phyloP scores from a whole-genome alignment of 2,797 vertebrate genomes.

The Lepilemur septentrionalis region DNA sequence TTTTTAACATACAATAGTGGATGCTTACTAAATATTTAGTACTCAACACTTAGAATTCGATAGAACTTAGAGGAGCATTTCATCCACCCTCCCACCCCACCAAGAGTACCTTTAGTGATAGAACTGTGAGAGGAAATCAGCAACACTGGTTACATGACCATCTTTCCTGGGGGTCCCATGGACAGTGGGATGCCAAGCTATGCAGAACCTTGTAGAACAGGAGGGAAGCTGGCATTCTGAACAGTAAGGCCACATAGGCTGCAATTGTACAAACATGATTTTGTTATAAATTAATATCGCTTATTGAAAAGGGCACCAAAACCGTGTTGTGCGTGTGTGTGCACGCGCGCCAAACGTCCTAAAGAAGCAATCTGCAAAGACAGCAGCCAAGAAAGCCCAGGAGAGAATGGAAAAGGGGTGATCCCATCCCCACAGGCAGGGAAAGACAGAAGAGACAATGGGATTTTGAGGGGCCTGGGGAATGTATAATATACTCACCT shows the following conservation, averaged over 20 bases:
- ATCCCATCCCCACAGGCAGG: background rate
- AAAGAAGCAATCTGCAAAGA: background rate
- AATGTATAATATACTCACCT: slow-evolving; percentile 9
- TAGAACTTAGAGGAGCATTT: background rate
- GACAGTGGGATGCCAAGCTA: background rate
- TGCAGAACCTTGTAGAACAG: background rate
- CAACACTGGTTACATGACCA: background rate
- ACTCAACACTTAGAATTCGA: background rate
- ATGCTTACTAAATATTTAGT: slow-evolving; percentile 22
- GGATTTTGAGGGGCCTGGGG: background rate
- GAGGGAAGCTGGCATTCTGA: background rate
- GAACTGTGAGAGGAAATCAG: background rate
- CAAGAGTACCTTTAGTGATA: background rate
- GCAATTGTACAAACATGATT: background rate
- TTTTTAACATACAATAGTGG: background rate
- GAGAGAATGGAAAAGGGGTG: background rate
- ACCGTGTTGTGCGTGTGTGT: background rate
- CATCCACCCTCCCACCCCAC: background rate
- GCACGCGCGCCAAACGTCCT: background rate
- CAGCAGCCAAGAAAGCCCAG: background rate
- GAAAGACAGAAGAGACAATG: background rate
- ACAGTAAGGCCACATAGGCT: background rate
- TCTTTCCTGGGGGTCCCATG: background rate
- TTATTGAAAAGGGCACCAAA: background rate
- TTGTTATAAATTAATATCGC: background rate